Evolutionary conservation across 2,113 vertebrate species (phyloP).

Genomic region (Calonectris borealis): DNA sequence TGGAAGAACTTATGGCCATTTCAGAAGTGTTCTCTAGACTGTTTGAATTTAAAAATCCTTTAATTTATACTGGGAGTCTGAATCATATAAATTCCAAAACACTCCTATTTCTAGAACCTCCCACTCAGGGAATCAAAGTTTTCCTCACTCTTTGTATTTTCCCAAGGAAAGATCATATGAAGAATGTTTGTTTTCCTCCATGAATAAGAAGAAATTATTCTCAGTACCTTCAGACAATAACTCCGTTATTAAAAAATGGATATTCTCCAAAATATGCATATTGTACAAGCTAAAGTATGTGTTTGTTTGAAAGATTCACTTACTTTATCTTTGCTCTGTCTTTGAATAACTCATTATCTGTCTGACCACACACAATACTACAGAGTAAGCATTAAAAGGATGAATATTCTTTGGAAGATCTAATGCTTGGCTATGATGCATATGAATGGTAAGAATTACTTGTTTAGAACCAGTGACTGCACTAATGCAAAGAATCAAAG

Average conservation of each 20-base stretch:
- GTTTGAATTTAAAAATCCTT: conserved; percentile 9
- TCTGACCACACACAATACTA: not conserved
- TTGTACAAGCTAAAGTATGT: not conserved
- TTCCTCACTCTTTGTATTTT: not conserved
- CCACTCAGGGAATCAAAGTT: not conserved
- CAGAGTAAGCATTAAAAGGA: not conserved
- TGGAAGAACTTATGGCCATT: not conserved
- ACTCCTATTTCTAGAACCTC: not conserved
- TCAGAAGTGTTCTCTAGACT: not conserved
- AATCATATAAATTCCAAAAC: conserved; percentile 1
- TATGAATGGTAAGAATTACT: not conserved
- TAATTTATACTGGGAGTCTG: not conserved
- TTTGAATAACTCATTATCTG: not conserved
- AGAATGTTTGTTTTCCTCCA: not conserved
- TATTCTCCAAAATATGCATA: conserved; percentile 5
- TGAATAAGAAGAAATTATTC: not conserved
- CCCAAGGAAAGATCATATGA: not conserved
- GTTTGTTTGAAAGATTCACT: not conserved
- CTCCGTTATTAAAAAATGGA: not conserved
- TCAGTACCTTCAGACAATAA: not conserved
- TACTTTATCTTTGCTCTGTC: not conserved
- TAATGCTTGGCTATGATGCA: not conserved
- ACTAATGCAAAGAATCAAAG: not conserved
- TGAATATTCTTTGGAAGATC: not conserved
- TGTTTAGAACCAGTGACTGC: not conserved